A percentile compares a stretch with the other conserved stretches of the same genome.
Evolutionary conservation across 2,888 invertebrate genomes (phyloP).

Genomic region (Syritta pipiens): DNA sequence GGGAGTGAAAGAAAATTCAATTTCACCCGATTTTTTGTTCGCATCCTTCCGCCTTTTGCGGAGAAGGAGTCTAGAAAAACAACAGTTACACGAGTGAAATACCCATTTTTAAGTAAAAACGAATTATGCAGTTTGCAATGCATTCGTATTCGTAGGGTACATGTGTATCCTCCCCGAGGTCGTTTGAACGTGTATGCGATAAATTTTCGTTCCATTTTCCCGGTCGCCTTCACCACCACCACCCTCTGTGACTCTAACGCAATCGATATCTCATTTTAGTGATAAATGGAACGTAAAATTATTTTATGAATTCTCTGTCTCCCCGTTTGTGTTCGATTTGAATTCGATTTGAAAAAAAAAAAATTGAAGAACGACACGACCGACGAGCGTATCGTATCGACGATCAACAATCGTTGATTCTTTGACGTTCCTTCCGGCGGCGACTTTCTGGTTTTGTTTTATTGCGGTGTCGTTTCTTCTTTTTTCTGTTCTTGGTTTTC

Average conservation of each 20-base stretch:
- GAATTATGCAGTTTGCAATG: constrained; percentile 48
- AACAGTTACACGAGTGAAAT: constrained; percentile 23
- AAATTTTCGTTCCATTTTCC: constrained; percentile 3
- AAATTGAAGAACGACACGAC: not conserved
- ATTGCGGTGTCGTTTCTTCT: too few species aligned
- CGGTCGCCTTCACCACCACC: not conserved
- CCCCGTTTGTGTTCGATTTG: constrained; percentile 3
- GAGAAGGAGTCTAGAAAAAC: too few species aligned
- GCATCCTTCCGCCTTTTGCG: too few species aligned
- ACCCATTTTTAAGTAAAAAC: constrained; percentile 51
- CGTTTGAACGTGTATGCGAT: constrained; percentile 18
- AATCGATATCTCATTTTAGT: constrained; percentile 59
- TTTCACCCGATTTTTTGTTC: constrained; percentile 23
- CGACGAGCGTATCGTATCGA: not conserved
- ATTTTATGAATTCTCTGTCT: constrained; percentile 50
- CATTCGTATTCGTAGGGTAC: too few species aligned
- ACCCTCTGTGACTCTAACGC: not conserved
- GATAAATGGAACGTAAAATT: constrained; percentile 59
- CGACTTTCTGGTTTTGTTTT: constrained; percentile 9
- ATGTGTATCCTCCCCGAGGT: not conserved
- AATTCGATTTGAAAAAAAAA: constrained; percentile 49
- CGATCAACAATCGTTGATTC: constrained; percentile 19
- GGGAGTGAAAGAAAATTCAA: constrained; percentile 39
- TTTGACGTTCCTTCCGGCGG: constrained; percentile 7
- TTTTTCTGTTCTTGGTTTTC: too few species aligned